Conservation (phyloP, 2,888 invertebrate genomes). For the Nematopogon swammerdamellus region DNA sequence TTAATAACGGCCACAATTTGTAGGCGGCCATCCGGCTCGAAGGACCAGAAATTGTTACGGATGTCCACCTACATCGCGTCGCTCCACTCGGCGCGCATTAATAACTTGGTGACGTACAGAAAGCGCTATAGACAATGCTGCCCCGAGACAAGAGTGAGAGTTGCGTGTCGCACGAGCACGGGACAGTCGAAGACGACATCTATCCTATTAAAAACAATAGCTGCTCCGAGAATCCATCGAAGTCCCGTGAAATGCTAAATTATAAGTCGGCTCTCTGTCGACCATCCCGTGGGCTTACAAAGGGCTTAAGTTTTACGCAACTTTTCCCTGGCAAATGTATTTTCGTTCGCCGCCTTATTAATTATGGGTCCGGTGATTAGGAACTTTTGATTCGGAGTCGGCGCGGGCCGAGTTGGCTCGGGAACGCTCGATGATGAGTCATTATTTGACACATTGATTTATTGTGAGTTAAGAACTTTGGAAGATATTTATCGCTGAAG, state of each 20-base stretch:
- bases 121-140: too few relatives aligned
- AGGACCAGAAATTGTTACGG: not conserved
- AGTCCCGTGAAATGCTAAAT: not conserved
- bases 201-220: not conserved
- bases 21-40: not conserved
- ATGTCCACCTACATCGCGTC: too few relatives aligned
- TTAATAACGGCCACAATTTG: not conserved
- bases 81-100: too few relatives aligned
- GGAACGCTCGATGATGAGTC: conserved; percentile 31
- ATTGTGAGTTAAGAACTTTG: conserved; percentile 22
- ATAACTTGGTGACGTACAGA: too few relatives aligned
- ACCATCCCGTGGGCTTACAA: not conserved
- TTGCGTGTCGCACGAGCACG: too few relatives aligned
- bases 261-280: not conserved
- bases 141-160: too few relatives aligned
- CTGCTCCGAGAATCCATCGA: not conserved
- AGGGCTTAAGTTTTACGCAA: not conserved
- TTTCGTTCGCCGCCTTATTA: not conserved
- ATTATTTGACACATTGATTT: conserved; percentile 55
- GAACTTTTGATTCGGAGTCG: not conserved
- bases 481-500: not conserved
- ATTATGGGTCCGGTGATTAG: not conserved
- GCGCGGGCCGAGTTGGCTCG: not conserved
- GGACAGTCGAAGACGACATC: too few relatives aligned
- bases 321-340: not conserved